Conservation (phyloP, 2,888 invertebrate genomes). For the Ornithoptera alexandrae region DNA sequence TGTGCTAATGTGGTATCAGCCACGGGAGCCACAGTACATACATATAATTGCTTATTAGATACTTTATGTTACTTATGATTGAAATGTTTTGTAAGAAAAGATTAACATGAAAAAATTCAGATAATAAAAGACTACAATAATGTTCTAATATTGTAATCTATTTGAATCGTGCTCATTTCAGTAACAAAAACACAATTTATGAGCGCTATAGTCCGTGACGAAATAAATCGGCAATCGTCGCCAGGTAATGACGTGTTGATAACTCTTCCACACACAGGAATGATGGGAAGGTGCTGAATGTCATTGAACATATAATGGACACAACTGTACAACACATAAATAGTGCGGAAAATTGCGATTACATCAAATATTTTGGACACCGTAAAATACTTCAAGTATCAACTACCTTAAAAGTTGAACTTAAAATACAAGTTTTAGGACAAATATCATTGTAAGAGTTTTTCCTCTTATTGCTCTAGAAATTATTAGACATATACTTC, state of each 20-base stretch:
- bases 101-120: not conserved
- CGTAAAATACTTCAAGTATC: not conserved
- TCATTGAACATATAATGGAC: conserved; percentile 28
- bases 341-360: not conserved
- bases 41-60: not conserved
- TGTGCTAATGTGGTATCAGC: too few relatives aligned
- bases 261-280: conserved; percentile 16
- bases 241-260: conserved; percentile 25
- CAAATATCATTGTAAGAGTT: too few relatives aligned
- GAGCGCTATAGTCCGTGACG: conserved; percentile 24
- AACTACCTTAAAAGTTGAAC: too few relatives aligned
- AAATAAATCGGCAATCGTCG: conserved; percentile 28
- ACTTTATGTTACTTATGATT: not conserved
- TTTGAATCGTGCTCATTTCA: not conserved
- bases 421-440: too few relatives aligned
- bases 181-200: conserved; percentile 24
- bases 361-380: not conserved
- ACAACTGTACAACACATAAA: not conserved
- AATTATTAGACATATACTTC: too few relatives aligned
- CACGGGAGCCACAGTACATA: too few relatives aligned
- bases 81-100: not conserved
- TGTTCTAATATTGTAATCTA: not conserved
- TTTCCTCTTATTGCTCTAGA: too few relatives aligned
- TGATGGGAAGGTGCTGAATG: conserved; percentile 22
- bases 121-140: not conserved